Evolutionary conservation across 2,113 vertebrate species (phyloP), one percentile per base, ranked within the genome.

Genomic region (Cebus imitator): DNA sequence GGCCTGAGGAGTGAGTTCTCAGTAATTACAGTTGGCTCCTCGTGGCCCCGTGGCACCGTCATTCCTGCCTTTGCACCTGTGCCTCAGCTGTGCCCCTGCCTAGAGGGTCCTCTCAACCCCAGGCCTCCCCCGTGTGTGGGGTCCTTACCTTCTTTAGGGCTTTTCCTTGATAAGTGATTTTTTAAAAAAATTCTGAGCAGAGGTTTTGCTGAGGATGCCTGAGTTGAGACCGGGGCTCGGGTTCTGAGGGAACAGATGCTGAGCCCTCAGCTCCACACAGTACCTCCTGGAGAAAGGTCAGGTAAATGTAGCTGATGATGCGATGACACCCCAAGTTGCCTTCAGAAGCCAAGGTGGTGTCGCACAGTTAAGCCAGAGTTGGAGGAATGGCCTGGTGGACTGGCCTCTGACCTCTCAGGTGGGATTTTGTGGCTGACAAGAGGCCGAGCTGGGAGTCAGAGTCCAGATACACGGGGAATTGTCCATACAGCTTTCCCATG

Each of bases 41-140:
- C 2, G 3, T 5, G 0, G 25, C 61, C 61, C n/a, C 48, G 23
- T 16, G n/a, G 16, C 8, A 25, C 50, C 6, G 4, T 18, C 48
- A 11, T 27, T 61, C 45, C 32, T 68, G 18, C 45, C 48, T 76
- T 9, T 13, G 58, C 5, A 11, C 66, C 57, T 35, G 13, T 18
- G 20, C 27, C 6, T 52, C 3, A 50, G 20, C 76, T 25, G 2
- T 30, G 14, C 76, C 64, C 0, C 0, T 48, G 48, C 37, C 57
- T 21, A 5, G 18, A 48, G 32, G 52, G 52, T 12, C 61, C 17
- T 73, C 48, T 48, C 94, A 17, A 21, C 30, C 61, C 70, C 37
- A 30, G 48, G 14, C 25, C 40, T 0, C 61, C 45, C 11, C 55
- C 68, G 37, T 73, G 21, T 73, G 9, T 43, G 7, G 8, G 11